Evolutionary conservation across 2,113 vertebrate genomes (phyloP).

Genomic region (Dicentrarchus labrax): DNA sequence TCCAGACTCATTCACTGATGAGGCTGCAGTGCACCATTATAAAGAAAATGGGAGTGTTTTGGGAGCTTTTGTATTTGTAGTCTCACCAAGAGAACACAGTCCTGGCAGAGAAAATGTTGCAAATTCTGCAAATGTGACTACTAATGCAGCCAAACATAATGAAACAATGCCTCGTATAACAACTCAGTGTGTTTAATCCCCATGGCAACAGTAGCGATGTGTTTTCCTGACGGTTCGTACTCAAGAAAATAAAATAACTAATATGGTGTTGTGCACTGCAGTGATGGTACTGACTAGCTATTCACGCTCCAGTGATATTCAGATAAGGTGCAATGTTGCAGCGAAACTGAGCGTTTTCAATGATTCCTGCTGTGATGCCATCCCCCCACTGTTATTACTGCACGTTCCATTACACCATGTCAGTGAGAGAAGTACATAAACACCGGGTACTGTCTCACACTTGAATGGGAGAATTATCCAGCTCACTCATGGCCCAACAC

Average conservation of each 20-base stretch:
- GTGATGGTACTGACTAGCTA: constrained; percentile 27
- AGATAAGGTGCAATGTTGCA: constrained; percentile 59
- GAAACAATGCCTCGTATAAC: constrained; percentile 47
- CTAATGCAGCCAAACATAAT: constrained; percentile 14
- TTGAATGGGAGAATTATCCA: constrained; percentile 69
- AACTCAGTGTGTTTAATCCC: constrained; percentile 28
- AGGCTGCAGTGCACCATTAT: constrained; percentile 35
- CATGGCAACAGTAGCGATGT: constrained; percentile 33
- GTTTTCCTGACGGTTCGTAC: constrained; percentile 27
- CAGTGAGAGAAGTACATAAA: constrained; percentile 77
- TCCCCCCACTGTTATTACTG: constrained; percentile 81
- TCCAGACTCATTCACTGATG: constrained; percentile 64
- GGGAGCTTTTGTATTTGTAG: constrained; percentile 38
- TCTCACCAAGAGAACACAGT: constrained; percentile 18
- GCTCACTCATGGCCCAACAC: constrained; percentile 30
- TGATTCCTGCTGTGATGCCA: constrained; percentile 70
- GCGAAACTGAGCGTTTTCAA: constrained; percentile 72
- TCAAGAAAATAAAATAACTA: background rate
- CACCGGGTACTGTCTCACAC: constrained; percentile 72
- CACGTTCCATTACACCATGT: constrained; percentile 75
- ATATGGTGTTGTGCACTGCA: background rate
- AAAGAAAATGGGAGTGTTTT: constrained; percentile 57
- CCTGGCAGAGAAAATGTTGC: constrained; percentile 27
- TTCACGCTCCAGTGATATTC: constrained; percentile 69
- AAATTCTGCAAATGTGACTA: constrained; percentile 1